Percentiles rank a stretch among this genome's conserved stretches.
Evolutionary conservation across 2,113 vertebrate species (phyloP).

Genomic region (Pelvicachromis taeniatus): DNA sequence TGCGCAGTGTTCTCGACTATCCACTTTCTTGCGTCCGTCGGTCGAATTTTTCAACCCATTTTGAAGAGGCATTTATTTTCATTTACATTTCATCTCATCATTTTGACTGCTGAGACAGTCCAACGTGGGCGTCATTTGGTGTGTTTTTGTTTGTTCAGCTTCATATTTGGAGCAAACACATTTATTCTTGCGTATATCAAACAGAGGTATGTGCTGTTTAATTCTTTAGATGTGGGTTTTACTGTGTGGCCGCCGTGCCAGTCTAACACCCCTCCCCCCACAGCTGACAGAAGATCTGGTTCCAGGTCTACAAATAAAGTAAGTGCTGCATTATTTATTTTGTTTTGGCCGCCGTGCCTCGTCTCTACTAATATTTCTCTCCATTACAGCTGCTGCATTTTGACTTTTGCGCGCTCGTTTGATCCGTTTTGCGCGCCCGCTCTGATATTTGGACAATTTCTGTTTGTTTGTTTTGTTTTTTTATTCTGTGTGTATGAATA

Average conservation of each 20-base stretch:
- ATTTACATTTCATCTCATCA: neutral
- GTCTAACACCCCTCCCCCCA: neutral
- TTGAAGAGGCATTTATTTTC: neutral
- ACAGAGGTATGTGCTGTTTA: neutral
- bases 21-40: too few relatives aligned
- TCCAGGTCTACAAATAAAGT: neutral
- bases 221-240: neutral
- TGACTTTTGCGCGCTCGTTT: neutral
- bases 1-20: neutral
- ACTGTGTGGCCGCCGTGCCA: neutral
- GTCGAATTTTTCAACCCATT: neutral
- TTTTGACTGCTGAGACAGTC: neutral
- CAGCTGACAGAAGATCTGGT: neutral
- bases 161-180: neutral
- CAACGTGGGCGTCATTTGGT: neutral
- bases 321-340: neutral
- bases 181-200: neutral
- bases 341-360: too few relatives aligned
- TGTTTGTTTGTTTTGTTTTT: too few relatives aligned
- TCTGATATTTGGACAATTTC: neutral
- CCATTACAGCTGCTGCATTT: neutral
- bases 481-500: neutral
- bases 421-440: neutral
- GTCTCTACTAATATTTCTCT: neutral
- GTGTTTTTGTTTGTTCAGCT: neutral